Conservation (phyloP, 2,888 invertebrate genomes). For the Tridacna crocea region DNA sequence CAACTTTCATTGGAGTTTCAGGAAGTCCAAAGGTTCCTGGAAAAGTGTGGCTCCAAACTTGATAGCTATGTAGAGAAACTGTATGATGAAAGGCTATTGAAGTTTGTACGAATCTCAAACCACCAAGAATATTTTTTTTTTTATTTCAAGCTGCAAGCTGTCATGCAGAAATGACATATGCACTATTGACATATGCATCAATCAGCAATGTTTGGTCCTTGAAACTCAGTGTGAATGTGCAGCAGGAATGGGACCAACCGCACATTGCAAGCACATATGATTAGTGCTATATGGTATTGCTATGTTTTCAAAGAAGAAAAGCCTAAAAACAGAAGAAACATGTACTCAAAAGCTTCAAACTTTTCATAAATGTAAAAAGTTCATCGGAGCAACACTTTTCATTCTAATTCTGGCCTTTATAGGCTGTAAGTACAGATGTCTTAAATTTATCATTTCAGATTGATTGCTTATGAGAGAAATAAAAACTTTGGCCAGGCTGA, state of each 20-base stretch:
- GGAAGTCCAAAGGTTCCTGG: not conserved
- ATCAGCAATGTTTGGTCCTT: not conserved
- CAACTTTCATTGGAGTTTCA: not conserved
- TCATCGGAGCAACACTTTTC: slow-evolving; percentile 10
- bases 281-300: not conserved
- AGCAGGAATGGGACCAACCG: not conserved
- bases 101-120: not conserved
- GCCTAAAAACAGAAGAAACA: not conserved
- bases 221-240: not conserved
- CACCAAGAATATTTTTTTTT: not conserved
- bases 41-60: not conserved
- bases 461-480: not conserved
- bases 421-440: no score
- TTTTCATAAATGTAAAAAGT: slow-evolving; percentile 21
- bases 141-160: not conserved
- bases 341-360: not conserved
- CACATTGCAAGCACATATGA: not conserved
- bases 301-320: not conserved
- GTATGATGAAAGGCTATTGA: not conserved
- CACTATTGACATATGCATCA: not conserved
- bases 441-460: not conserved
- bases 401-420: no score
- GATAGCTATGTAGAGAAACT: not conserved
- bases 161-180: not conserved
- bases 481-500: not conserved